Conservation (phyloP, 2,113 vertebrate species). For the Sterna hirundo region DNA sequence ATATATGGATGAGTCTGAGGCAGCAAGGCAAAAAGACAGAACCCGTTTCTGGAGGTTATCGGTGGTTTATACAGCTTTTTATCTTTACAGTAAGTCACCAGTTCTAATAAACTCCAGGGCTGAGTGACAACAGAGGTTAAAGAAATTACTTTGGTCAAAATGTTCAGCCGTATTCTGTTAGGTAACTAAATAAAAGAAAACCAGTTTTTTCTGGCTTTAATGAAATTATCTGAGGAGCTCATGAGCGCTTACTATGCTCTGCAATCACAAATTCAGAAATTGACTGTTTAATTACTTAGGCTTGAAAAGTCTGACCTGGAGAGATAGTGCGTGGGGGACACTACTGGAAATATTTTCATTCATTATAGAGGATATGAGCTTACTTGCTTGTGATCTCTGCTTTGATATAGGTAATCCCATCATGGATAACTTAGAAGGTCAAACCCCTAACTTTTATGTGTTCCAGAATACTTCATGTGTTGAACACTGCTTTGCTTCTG, state of each 20-base stretch:
- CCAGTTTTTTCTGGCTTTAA: neutral
- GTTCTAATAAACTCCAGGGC: neutral
- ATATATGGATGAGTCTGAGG: neutral
- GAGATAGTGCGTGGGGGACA: neutral
- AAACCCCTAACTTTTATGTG: neutral
- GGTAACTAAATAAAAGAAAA: neutral
- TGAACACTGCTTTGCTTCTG: neutral
- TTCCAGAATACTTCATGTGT: neutral
- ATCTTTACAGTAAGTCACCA: neutral
- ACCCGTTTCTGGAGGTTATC: neutral
- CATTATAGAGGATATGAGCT: conserved; percentile 13
- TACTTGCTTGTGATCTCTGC: conserved; percentile 1
- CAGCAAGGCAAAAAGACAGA: neutral
- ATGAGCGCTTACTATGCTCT: neutral
- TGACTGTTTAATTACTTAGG: neutral
- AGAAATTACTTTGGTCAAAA: neutral
- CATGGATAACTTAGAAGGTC: neutral
- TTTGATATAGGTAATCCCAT: conserved; percentile 41
- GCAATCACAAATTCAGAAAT: neutral
- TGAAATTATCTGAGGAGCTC: neutral
- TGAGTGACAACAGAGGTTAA: neutral
- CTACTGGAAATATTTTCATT: neutral
- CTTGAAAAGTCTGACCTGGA: neutral
- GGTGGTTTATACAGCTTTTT: neutral
- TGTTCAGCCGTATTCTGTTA: neutral